These are phyloP conservation scores for Carlito syrichta DNA, from an alignment of 2,113 vertebrate species.

Conservation along the genomic window DNA sequence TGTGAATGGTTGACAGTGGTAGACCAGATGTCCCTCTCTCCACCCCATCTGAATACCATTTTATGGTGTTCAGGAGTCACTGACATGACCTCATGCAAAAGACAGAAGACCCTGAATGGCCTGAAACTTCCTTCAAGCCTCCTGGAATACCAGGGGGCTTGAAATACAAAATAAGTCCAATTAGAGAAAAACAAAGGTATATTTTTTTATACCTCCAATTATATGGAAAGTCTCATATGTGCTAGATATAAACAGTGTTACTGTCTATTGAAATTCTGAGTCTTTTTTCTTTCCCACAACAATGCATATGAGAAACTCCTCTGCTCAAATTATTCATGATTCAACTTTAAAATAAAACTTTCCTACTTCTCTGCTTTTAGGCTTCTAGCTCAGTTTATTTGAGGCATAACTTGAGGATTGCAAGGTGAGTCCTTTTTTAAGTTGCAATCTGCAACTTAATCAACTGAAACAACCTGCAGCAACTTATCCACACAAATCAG, in stretches of 20 bases:
- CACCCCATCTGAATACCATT: not conserved
- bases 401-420: not conserved
- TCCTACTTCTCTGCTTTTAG: not conserved
- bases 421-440: not conserved
- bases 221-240: not conserved
- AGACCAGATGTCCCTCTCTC: not conserved
- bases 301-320: not conserved
- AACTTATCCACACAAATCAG: not conserved
- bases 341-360: not conserved
- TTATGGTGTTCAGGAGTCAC: accelerated
- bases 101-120: not conserved
- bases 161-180: not conserved
- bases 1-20: not conserved
- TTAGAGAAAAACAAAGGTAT: not conserved
- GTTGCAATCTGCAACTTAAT: not conserved
- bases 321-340: not conserved
- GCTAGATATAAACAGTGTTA: not conserved
- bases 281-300: not conserved
- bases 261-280: not conserved
- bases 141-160: not conserved
- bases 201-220: not conserved
- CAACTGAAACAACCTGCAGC: not conserved
- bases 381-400: not conserved
- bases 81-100: not conserved
- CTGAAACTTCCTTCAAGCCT: not conserved